Percentiles rank a stretch among this genome's conserved stretches.
Conservation (phyloP, 2,797 vertebrate genomes). For the Cynopterus sphinx region DNA sequence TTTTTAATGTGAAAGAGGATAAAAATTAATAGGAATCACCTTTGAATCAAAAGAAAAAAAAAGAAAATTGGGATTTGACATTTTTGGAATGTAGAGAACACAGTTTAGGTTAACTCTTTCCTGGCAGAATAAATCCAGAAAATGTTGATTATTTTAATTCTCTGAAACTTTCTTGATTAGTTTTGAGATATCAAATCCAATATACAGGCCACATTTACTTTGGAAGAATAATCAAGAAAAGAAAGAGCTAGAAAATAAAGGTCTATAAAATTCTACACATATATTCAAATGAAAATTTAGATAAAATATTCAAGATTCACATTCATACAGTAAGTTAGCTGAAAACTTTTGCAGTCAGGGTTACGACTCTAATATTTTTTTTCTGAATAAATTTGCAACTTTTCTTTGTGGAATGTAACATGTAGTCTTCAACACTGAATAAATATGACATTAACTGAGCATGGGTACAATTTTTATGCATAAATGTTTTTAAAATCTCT, state of each 20-base stretch:
- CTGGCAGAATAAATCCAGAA: not conserved
- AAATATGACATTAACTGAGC: not conserved
- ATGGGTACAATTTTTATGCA: not conserved
- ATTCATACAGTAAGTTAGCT: not conserved
- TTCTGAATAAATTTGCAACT: not conserved
- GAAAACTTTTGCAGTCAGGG: not conserved
- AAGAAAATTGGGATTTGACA: not conserved
- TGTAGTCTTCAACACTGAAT: not conserved
- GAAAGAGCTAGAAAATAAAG: not conserved
- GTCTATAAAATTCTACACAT: not conserved
- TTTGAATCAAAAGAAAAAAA: slow-evolving; percentile 1
- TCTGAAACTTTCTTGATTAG: not conserved
- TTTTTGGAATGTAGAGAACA: not conserved
- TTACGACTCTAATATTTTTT: not conserved
- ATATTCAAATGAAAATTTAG: not conserved
- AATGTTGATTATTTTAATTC: not conserved
- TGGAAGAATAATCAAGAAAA: not conserved
- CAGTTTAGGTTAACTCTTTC: not conserved
- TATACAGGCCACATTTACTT: not conserved
- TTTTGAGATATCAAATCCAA: not conserved
- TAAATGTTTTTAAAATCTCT: not conserved
- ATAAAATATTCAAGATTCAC: not conserved
- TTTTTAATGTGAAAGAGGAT: not conserved
- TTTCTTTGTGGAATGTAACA: not conserved
- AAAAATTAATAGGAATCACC: not conserved